A percentile compares a stretch with the other conserved stretches of the same genome.
Evolutionary conservation across 1,140 invertebrate genomes (phyloP).

Genomic region (Hyles vespertilio): DNA sequence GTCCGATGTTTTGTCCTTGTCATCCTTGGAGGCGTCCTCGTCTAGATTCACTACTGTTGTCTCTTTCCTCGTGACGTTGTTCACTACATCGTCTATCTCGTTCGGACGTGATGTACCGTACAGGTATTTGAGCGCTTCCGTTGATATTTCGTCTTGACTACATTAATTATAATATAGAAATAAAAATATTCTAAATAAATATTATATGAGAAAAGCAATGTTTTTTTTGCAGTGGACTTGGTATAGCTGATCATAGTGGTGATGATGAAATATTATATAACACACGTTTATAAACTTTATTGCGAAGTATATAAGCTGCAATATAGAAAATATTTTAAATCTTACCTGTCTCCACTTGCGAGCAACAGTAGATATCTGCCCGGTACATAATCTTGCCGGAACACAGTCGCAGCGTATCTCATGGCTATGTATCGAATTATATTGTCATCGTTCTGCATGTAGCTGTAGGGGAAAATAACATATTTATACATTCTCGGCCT

Average conservation of each 20-base stretch:
- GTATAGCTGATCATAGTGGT: too few species aligned
- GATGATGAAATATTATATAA: too few species aligned
- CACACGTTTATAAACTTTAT: too few species aligned
- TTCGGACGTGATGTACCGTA: constrained; percentile 78
- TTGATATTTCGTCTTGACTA: constrained; percentile 86
- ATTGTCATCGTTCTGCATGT: constrained; percentile 80
- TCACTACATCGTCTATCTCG: constrained; percentile 72
- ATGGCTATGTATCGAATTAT: constrained; percentile 89
- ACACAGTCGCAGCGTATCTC: constrained; percentile 88
- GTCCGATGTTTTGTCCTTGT: constrained; percentile 32
- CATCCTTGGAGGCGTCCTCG: constrained; percentile 42
- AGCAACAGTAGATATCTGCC: constrained; percentile 90
- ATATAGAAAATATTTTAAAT: background rate
- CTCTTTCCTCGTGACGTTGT: constrained; percentile 62
- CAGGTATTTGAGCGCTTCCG: constrained; percentile 83
- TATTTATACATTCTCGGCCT: constrained; percentile 1
- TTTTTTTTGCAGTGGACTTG: too few species aligned
- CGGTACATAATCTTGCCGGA: constrained; percentile 86
- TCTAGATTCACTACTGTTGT: constrained; percentile 44
- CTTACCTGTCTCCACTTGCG: constrained; percentile 88
- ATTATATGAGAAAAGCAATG: too few species aligned
- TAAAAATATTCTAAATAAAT: too few species aligned
- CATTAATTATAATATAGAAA: background rate
- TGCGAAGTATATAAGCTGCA: too few species aligned
- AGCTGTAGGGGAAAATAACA: constrained; percentile 43